These are phyloP conservation scores for Propithecus perrieri DNA, from an alignment of 2,797 vertebrate species.

Conservation along the genomic window DNA sequence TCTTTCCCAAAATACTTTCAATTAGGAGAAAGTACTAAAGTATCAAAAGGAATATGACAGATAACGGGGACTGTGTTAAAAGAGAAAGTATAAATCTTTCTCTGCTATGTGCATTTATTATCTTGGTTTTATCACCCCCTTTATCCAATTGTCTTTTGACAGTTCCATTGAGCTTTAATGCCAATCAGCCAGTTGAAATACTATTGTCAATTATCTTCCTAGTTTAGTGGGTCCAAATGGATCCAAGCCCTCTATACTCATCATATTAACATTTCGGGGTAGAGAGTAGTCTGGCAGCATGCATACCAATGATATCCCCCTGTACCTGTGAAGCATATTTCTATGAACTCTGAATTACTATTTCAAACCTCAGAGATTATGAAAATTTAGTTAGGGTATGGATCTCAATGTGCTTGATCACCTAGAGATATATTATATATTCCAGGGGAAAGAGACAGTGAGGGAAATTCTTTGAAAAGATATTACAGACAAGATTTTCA, in stretches of 20 bases:
- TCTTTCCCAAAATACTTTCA: background rate
- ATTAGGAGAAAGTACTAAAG: constrained; percentile 4
- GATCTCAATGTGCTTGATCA: background rate
- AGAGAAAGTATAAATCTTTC: background rate
- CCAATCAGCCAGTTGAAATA: background rate
- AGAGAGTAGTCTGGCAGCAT: background rate
- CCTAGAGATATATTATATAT: background rate
- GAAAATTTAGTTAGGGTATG: background rate
- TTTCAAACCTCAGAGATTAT: background rate
- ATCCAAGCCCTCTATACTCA: background rate
- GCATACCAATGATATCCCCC: background rate
- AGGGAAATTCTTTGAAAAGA: background rate
- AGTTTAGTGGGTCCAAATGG: background rate
- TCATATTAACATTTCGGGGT: constrained; percentile 5
- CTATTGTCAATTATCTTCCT: background rate
- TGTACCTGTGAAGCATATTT: background rate
- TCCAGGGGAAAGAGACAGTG: background rate
- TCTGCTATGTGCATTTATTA: background rate
- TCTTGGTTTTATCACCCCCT: background rate
- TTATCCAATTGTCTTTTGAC: background rate
- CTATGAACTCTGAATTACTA: background rate
- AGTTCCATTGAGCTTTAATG: background rate
- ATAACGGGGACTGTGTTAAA: background rate
- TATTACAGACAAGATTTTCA: background rate
- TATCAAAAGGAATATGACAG: background rate